These are phyloP conservation scores for Sylvilagus floridanus DNA, from an alignment of 2,797 vertebrate species.

Conservation along the genomic window DNA sequence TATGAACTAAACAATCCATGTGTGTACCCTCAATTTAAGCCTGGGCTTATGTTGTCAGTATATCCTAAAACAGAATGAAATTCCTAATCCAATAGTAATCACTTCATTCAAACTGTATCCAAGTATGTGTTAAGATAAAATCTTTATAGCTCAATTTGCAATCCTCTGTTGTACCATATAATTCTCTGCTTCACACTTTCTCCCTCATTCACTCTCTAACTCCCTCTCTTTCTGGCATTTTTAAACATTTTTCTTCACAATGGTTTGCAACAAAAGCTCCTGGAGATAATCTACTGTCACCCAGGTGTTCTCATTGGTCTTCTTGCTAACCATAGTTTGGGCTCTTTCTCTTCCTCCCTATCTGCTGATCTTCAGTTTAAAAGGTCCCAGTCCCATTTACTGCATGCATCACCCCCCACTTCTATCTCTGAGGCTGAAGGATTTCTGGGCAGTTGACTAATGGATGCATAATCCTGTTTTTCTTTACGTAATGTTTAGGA, in stretches of 20 bases:
- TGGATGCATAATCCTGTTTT: background rate
- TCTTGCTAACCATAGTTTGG: background rate
- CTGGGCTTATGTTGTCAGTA: background rate
- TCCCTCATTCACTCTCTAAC: background rate
- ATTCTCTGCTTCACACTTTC: background rate
- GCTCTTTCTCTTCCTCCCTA: background rate
- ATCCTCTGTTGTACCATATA: background rate
- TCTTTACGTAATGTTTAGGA: background rate
- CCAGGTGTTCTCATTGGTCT: too few species aligned
- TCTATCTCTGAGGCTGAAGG: background rate
- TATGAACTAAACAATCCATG: background rate
- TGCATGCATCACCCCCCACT: fast-evolving
- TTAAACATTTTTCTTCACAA: background rate
- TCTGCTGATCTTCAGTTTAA: too few species aligned
- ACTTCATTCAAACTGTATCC: background rate
- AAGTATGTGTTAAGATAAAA: background rate
- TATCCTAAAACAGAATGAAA: background rate
- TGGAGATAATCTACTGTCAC: background rate
- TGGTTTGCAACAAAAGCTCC: background rate
- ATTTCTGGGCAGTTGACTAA: background rate
- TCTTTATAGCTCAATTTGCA: background rate
- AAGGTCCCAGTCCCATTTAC: background rate
- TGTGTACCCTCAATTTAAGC: background rate
- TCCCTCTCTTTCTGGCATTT: background rate
- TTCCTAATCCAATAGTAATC: background rate